Percentiles rank a stretch among this genome's conserved stretches.
Evolutionary conservation across 2,888 invertebrate species (phyloP).

Genomic region (Mamestra brassicae): DNA sequence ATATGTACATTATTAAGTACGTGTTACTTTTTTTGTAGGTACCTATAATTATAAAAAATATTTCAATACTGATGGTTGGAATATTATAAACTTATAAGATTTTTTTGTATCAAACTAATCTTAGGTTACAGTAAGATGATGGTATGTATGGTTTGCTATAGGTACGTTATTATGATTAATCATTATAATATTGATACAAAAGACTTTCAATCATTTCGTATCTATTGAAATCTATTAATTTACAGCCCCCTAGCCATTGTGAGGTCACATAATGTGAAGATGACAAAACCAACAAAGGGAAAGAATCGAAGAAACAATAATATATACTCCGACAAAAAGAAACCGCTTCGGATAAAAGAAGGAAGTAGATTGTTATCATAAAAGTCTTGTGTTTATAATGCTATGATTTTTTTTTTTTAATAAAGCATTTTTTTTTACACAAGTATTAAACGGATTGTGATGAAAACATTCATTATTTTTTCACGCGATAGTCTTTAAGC

Average conservation of each 20-base stretch:
- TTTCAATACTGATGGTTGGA: not conserved
- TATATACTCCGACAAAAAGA: slow-evolving; percentile 6
- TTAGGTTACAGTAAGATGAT: slow-evolving; percentile 2
- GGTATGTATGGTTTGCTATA: slow-evolving; percentile 1
- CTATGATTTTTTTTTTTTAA: too few relatives aligned
- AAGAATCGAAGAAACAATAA: slow-evolving; percentile 4
- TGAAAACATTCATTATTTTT: slow-evolving; percentile 32
- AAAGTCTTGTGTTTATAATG: too few relatives aligned
- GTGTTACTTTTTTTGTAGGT: slow-evolving; percentile 16
- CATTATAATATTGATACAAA: slow-evolving; percentile 25
- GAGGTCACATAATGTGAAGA: not conserved
- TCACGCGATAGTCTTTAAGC: slow-evolving; percentile 1
- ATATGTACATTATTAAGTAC: slow-evolving; percentile 16
- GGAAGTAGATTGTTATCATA: not conserved
- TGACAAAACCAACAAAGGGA: slow-evolving; percentile 24
- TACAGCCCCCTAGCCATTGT: slow-evolving; percentile 21
- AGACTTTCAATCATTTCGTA: slow-evolving; percentile 20
- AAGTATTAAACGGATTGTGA: not conserved
- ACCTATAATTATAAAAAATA: not conserved
- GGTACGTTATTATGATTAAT: not conserved
- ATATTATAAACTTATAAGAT: not conserved
- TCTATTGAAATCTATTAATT: slow-evolving; percentile 38
- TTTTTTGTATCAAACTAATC: not conserved
- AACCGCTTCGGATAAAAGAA: not conserved
- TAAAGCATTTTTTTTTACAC: too few relatives aligned